Evolutionary conservation across 2,888 invertebrate species (phyloP), one percentile per base, ranked within the genome.

Genomic region (Aricia artaxerxes): DNA sequence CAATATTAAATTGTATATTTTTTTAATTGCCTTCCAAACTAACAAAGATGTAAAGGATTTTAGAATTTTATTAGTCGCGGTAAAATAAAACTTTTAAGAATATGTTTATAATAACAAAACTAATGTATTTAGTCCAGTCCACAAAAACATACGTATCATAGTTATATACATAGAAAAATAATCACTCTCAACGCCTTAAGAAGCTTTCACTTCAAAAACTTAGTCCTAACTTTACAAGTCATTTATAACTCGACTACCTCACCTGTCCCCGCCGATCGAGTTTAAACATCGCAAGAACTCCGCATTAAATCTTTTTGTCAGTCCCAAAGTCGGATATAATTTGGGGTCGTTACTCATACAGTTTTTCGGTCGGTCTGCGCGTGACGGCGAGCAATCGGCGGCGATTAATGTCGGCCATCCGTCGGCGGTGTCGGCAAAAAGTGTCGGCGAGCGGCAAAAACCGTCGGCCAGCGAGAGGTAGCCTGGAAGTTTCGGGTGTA

Each of bases 361-460:
- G 69, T 69, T 69, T 69, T 69, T 69, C 69, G 5, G 35, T 13
- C 40, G 73, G 40, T 44, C 31, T 44, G 73, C 40, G 73, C n/a
- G 73, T 44, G 73, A 73, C 73, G 44, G 73, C 40, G 73, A 73
- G 73, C 69, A 35, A 69, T 69, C 73, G 73, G 44, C 73, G 44
- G 73, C 44, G 73, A 69, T 69, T 69, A 69, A 69, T 69, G 69
- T 69, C 69, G 69, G 69, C 69, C 13, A 69, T 69, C 35, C 69
- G 69, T 69, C 69, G 35, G 69, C 69, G 69, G 69, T 64, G 64
- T 13, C 69, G 38, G 69, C 69, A 69, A 69, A 69, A 69, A 69
- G 24, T 35, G 69, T 69, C 69, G 69, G 69, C 35, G 16, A 6
- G 11, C 35, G 69, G 69, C 69, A 69, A 69, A 69, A 69, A 69